Evolutionary conservation across 2,888 invertebrate species (phyloP), one percentile per base, ranked within the genome.

Genomic region (Caenorhabditis uteleia): DNA sequence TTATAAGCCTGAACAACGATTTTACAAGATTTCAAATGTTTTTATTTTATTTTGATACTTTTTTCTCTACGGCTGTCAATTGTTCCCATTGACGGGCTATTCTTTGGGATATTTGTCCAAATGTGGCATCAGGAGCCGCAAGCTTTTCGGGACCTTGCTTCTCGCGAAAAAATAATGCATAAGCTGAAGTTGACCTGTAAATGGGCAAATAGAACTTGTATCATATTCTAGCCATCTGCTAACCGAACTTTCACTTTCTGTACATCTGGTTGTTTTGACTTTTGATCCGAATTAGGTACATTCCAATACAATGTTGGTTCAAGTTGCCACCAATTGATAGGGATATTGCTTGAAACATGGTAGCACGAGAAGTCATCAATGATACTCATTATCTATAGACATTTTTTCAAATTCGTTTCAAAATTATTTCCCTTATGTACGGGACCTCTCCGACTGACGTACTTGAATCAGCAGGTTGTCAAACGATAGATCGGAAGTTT

Each of bases 371-470:
- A 62, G 5, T 61, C 55, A 27, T 57, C 51, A 7, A 29, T 8
- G 18, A 14, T 10, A 5, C 6, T 10, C 14, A 34, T 21, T 23
- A 2, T 33, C 33, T 5, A 8, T 6, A 39, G 26, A n/a, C 14
- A 26, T 27, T 3, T 21, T 12, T 26, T 10, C 36, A 36, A 25
- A 23, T 20, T 7, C 8, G 26, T 4, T 33, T 39, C 14, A 27
- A 43, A 43, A 33, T 33, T 33, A 10, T 44, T 20, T 3, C n/a
- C n/a, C n/a, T n/a, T n/a, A n/a, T n/a, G n/a, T n/a, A n/a, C n/a
- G n/a, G 29, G 18, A 45, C 45, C 62, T 56, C 62, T 62, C 56
- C 23, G 62, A 62, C 62, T 62, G 57, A 62, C 56, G 56, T 62
- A 49, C 44, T 48, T 21, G 21, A 44, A 62, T 62, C 62, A 62